Evolutionary conservation across 1,140 invertebrate genomes (phyloP).

Genomic region (Matsumurasca onukii): DNA sequence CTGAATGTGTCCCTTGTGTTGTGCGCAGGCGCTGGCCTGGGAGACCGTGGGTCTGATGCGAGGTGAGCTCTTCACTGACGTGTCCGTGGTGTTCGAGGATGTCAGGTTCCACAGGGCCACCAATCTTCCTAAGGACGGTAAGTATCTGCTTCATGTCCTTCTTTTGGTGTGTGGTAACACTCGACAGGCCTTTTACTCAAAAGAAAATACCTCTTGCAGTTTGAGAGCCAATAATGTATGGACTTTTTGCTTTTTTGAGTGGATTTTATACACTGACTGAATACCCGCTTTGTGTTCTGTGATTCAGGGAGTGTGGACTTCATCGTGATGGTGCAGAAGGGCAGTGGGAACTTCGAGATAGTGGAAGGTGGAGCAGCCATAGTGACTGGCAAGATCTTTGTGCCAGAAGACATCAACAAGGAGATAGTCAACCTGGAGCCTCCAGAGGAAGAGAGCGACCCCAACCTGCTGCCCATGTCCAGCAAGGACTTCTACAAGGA

Average conservation of each 20-base stretch:
- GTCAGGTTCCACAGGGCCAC: conserved; percentile 82
- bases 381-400: conserved; percentile 71
- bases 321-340: conserved; percentile 78
- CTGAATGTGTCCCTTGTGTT: too few species aligned
- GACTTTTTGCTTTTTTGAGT: too few species aligned
- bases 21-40: conserved; percentile 77
- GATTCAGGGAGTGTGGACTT: conserved; percentile 74
- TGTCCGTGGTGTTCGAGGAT: conserved; percentile 85
- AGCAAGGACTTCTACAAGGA: conserved; percentile 90
- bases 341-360: conserved; percentile 82
- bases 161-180: too few species aligned
- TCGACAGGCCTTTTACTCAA: too few species aligned
- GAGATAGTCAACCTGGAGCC: conserved; percentile 48
- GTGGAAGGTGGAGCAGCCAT: conserved; percentile 73
- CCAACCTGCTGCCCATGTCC: conserved; percentile 50
- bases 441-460: conserved; percentile 46
- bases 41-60: conserved; percentile 79
- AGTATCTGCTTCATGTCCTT: too few species aligned
- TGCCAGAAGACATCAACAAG: conserved; percentile 51
- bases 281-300: too few species aligned
- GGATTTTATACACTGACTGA: too few species aligned
- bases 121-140: conserved; percentile 67
- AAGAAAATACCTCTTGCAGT: too few species aligned
- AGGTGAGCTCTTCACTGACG: conserved; percentile 66
- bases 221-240: too few species aligned